These are phyloP conservation scores for Falco berigora DNA, from an alignment of 2,797 vertebrate species.

Conservation along the genomic window DNA sequence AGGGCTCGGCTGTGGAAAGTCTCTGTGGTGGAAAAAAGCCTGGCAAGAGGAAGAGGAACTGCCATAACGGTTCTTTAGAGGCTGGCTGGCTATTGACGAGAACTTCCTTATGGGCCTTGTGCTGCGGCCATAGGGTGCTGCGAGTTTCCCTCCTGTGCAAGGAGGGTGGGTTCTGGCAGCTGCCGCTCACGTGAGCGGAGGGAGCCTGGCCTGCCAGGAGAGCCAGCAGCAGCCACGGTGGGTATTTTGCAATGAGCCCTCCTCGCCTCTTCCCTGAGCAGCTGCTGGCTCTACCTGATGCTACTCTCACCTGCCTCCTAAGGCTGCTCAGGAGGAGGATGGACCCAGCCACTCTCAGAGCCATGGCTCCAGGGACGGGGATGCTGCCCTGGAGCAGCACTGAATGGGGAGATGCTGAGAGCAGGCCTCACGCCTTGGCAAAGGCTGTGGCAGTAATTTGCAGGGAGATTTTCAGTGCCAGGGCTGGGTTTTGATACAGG, in stretches of 20 bases:
- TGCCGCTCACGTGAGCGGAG: rapidly evolving
- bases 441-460: neutral
- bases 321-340: neutral
- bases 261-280: neutral
- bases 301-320: neutral
- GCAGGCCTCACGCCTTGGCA: neutral
- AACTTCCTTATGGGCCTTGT: neutral
- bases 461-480: neutral
- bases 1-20: neutral
- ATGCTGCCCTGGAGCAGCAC: neutral
- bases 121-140: neutral
- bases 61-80: neutral
- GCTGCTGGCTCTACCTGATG: neutral
- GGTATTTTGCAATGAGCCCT: neutral
- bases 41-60: constrained; percentile 39
- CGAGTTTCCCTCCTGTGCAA: neutral
- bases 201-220: neutral
- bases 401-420: neutral
- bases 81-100: neutral
- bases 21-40: neutral
- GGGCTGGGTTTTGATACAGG: neutral
- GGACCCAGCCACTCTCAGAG: neutral
- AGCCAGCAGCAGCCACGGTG: rapidly evolving
- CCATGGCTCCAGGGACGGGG: neutral
- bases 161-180: neutral